A percentile compares a stretch with the other conserved stretches of the same genome.
Evolutionary conservation across 2,113 vertebrate species (phyloP).

Genomic region (Pristiophorus japonicus): DNA sequence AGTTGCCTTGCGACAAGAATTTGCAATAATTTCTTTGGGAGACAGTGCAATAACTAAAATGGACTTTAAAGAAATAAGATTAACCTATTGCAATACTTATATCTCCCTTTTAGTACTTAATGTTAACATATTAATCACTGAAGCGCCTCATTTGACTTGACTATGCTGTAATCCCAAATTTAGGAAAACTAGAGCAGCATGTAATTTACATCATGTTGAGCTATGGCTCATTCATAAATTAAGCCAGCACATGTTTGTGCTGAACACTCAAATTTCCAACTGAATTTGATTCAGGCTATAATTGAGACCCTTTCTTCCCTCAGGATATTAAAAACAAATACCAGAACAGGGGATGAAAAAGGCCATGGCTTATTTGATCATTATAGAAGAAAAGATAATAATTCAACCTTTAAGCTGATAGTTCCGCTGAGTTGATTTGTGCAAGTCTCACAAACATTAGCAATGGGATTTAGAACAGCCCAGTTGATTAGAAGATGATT

Average conservation of each 20-base stretch:
- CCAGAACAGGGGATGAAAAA: too few species aligned
- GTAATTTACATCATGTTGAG: neutral
- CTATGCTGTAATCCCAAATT: neutral
- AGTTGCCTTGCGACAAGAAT: too few species aligned
- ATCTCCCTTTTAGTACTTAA: neutral
- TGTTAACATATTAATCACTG: neutral
- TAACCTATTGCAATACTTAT: neutral
- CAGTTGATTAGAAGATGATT: neutral
- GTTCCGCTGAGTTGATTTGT: neutral
- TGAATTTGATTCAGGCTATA: slow-evolving; percentile 15
- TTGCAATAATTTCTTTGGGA: neutral
- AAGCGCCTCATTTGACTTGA: neutral
- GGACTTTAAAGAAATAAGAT: neutral
- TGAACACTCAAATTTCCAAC: neutral
- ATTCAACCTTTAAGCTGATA: neutral
- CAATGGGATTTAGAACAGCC: neutral
- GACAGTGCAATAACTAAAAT: neutral
- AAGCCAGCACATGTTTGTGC: neutral
- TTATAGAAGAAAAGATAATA: neutral
- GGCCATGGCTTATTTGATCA: neutral
- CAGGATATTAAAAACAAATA: neutral
- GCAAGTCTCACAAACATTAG: neutral
- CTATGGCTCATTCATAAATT: neutral
- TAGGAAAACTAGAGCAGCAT: neutral
- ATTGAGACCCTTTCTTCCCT: neutral